phyloP scores from a whole-genome alignment of 2,888 invertebrate species.

The Geotrupes spiniger region DNA sequence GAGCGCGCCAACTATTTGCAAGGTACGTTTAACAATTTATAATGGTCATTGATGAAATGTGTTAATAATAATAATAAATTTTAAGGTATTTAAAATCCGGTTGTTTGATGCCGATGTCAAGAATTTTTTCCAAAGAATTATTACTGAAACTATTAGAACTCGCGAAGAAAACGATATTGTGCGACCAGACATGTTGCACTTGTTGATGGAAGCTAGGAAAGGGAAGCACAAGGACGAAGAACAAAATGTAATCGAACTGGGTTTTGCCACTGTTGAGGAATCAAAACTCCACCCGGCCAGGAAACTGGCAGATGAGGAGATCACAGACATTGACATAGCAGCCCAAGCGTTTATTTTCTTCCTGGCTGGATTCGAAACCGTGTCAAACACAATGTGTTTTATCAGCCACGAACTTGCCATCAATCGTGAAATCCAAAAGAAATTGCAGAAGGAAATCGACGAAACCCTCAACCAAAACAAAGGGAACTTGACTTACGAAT shows the following conservation, averaged over 20 bases:
- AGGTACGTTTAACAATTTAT: conserved; percentile 1
- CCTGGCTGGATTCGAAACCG: conserved; percentile 53
- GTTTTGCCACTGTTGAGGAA: conserved; percentile 24
- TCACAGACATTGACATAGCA: conserved; percentile 53
- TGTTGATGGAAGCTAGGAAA: conserved; percentile 54
- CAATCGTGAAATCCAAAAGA: conserved; percentile 58
- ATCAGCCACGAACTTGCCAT: conserved; percentile 57
- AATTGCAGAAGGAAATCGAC: conserved; percentile 51
- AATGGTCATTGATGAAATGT: no score
- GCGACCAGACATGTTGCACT: conserved; percentile 51
- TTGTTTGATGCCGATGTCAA: neutral
- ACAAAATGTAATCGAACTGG: conserved; percentile 3
- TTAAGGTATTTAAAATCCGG: conserved; percentile 7
- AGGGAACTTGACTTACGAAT: conserved; percentile 53
- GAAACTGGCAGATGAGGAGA: no score
- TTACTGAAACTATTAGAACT: conserved; percentile 27
- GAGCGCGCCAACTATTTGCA: conserved; percentile 6
- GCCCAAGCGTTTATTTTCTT: conserved; percentile 56
- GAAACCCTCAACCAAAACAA: conserved; percentile 23
- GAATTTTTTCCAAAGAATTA: neutral
- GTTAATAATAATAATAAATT: no score
- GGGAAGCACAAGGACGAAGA: neutral
- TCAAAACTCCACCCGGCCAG: conserved; percentile 12
- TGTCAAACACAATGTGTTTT: conserved; percentile 51
- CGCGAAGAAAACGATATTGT: conserved; percentile 31